Base-by-base conservation (phyloP, 1,140 invertebrate species). In the Papilio dardanus region DNA sequence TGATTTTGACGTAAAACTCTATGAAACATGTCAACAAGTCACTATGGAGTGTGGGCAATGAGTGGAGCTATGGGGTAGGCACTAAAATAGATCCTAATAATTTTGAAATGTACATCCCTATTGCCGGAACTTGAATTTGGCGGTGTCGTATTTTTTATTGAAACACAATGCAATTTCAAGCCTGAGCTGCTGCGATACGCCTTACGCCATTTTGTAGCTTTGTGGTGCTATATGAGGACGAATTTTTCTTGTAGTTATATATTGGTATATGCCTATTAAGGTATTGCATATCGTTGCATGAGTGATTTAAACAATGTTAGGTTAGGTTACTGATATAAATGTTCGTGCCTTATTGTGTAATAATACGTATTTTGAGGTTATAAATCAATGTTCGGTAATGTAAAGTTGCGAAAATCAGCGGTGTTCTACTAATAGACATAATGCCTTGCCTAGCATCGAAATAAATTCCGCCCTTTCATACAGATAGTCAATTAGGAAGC, bases 341-440 rank as follows among this genome's bases (percentile, higher is more conserved):
- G 78, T 84, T 85, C 84, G 88, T 92, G 90, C 90, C 88, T 92
- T 92, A 89, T 77, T 83, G 78, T 86, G 81, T 83, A 88, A 82
- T 89, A 83, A 86, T 87, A 86, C 74, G 75, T 87, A 83, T 50
- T 69, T 71, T 42, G 40, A 24, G 31, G 19, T 24, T 16, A 21
- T 1, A 69, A 69, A 71, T 50, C 16, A 46, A 50, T 5, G 68
- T 71, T n/a, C n/a, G n/a, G n/a, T n/a, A n/a, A n/a, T n/a, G n/a
- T n/a, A n/a, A n/a, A n/a, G n/a, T n/a, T n/a, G n/a, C n/a, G n/a
- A n/a, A n/a, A n/a, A n/a, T n/a, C n/a, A n/a, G n/a, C n/a, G n/a
- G n/a, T n/a, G n/a, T n/a, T n/a, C n/a, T n/a, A n/a, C n/a, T n/a
- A n/a, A n/a, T n/a, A n/a, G n/a, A n/a, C n/a, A n/a, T n/a, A n/a